Evolutionary conservation across 2,888 invertebrate species (phyloP).

Genomic region (Pedicia rivosa): DNA sequence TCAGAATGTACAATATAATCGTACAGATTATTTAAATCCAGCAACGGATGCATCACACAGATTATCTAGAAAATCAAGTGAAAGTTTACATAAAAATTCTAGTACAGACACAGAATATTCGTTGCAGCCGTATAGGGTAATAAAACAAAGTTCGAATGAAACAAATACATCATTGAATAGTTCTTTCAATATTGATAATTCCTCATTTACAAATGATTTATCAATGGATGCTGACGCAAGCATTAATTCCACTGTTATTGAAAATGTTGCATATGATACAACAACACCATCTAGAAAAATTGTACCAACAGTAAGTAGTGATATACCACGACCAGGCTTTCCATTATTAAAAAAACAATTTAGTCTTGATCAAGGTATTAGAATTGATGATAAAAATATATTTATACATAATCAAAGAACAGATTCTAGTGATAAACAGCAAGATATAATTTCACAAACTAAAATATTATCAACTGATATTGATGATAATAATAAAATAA

Average conservation of each 20-base stretch:
- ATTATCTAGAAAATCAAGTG: constrained; percentile 27
- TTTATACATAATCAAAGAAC: no score
- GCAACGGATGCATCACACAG: constrained; percentile 11
- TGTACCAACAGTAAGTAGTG: constrained; percentile 21
- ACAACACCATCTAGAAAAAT: constrained; percentile 25
- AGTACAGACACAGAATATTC: constrained; percentile 32
- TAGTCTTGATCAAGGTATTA: constrained; percentile 29
- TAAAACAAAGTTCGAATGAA: constrained; percentile 32
- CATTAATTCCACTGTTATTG: constrained; percentile 15
- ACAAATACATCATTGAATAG: constrained; percentile 31
- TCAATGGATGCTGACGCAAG: constrained; percentile 26
- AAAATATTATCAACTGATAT: constrained; percentile 19
- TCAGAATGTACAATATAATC: constrained; percentile 5
- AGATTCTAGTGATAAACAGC: constrained; percentile 1
- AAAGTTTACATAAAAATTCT: constrained; percentile 30
- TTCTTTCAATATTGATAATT: constrained; percentile 30
- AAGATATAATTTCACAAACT: constrained; percentile 2
- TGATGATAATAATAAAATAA: constrained; percentile 22
- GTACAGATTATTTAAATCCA: constrained; percentile 27
- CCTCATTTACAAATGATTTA: constrained; percentile 26
- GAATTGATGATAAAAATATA: constrained; percentile 6
- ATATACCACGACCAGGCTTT: constrained; percentile 20
- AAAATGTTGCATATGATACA: constrained; percentile 12
- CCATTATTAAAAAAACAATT: constrained; percentile 30
- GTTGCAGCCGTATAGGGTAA: constrained; percentile 29